Evolutionary conservation across 1,140 invertebrate species (phyloP).

Genomic region (Apocrypta bakeri): DNA sequence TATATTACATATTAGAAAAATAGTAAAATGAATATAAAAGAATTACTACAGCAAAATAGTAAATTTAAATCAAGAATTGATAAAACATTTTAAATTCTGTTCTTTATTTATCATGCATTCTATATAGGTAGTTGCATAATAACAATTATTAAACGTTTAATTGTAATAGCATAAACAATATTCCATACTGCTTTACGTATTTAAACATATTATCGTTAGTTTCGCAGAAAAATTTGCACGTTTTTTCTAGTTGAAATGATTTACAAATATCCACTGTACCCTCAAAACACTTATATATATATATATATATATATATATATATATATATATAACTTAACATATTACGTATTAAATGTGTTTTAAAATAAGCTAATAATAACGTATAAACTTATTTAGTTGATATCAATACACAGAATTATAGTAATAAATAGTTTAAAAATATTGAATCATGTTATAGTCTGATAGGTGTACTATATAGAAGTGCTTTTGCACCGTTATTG

Average conservation of each 20-base stretch:
- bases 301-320: no score
- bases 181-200: no score
- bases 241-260: neutral
- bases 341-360: neutral
- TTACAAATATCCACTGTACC: neutral
- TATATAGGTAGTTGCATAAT: no score
- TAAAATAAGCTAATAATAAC: neutral
- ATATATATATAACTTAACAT: neutral
- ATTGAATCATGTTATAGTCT: neutral
- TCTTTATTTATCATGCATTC: no score
- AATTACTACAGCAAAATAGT: no score
- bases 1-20: no score
- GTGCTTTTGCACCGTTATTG: conserved; percentile 12
- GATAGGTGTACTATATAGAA: neutral
- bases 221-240: neutral
- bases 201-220: no score
- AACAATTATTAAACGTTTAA: no score
- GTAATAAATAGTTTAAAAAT: neutral
- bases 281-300: neutral
- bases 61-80: no score
- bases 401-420: neutral
- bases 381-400: neutral
- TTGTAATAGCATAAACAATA: no score
- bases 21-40: no score
- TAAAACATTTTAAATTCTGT: no score